Conservation (phyloP, 2,888 invertebrate species). For the Phalera bucephala region DNA sequence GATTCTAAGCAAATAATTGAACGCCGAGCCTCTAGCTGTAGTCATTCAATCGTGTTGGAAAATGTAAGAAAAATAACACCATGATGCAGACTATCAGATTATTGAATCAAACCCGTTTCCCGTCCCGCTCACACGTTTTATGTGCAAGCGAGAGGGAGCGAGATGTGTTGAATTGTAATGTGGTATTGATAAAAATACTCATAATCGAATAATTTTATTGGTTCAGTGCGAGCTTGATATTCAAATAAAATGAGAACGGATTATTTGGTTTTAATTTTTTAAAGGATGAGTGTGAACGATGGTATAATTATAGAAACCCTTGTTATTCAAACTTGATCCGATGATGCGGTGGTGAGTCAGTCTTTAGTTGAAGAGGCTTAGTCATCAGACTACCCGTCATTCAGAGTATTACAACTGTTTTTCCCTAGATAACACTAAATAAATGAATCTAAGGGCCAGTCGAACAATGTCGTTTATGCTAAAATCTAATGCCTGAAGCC, state of each 20-base stretch:
- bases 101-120: constrained; percentile 38
- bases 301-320: constrained; percentile 21
- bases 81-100: constrained; percentile 46
- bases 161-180: constrained; percentile 31
- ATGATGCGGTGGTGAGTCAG: constrained; percentile 27
- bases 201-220: constrained; percentile 23
- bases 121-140: constrained; percentile 33
- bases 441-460: too few relatives aligned
- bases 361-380: constrained; percentile 28
- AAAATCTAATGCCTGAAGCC: too few relatives aligned
- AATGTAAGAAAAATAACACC: constrained; percentile 34
- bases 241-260: constrained; percentile 30
- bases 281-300: constrained; percentile 8
- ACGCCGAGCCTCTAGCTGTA: constrained; percentile 52
- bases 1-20: constrained; percentile 60
- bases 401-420: too few relatives aligned
- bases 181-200: constrained; percentile 31
- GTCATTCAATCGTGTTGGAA: constrained; percentile 29
- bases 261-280: constrained; percentile 31
- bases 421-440: too few relatives aligned
- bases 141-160: constrained; percentile 27
- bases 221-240: constrained; percentile 27
- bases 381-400: constrained; percentile 22
- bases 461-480: too few relatives aligned
- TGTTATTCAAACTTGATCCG: constrained; percentile 29